Evolutionary conservation across 2,888 invertebrate genomes (phyloP).

Genomic region (Harpagoxenus sublaevis): DNA sequence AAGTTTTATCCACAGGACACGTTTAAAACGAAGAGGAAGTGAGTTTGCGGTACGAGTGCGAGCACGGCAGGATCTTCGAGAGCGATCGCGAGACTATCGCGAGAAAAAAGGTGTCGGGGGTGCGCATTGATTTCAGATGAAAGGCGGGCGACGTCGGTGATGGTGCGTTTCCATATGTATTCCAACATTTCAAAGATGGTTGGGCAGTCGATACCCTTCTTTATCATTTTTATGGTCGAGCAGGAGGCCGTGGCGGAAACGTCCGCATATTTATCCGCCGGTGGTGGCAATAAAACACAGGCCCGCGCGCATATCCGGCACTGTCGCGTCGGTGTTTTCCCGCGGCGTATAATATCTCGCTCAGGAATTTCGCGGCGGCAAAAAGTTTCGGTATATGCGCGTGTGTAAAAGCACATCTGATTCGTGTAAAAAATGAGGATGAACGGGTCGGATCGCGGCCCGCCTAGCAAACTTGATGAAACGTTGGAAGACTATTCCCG

Average conservation of each 20-base stretch:
- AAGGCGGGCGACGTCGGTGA: constrained; percentile 51
- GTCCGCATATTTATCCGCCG: constrained; percentile 82
- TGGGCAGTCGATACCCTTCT: constrained; percentile 82
- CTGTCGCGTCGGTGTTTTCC: constrained; percentile 62
- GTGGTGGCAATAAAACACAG: constrained; percentile 83
- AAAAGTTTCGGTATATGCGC: constrained; percentile 21
- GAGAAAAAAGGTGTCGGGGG: constrained; percentile 29
- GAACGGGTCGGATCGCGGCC: constrained; percentile 17
- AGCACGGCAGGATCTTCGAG: constrained; percentile 27
- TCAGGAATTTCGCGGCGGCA: constrained; percentile 63
- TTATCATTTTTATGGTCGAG: constrained; percentile 85
- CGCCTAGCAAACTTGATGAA: constrained; percentile 63
- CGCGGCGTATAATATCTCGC: constrained; percentile 70
- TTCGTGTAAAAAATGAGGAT: constrained; percentile 50
- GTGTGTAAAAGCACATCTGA: constrained; percentile 35
- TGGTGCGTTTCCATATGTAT: constrained; percentile 80
- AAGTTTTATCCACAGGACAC: constrained; percentile 48
- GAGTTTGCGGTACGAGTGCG: constrained; percentile 39
- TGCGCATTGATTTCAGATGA: constrained; percentile 62
- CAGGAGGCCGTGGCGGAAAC: constrained; percentile 81
- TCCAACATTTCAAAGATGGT: constrained; percentile 78
- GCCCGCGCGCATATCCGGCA: constrained; percentile 71
- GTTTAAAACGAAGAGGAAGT: constrained; percentile 24
- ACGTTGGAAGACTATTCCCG: constrained; percentile 54
- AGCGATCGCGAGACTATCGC: constrained; percentile 35